These are phyloP conservation scores for Lophura swinhoii DNA, from an alignment of 2,797 vertebrate species.

Conservation along the genomic window DNA sequence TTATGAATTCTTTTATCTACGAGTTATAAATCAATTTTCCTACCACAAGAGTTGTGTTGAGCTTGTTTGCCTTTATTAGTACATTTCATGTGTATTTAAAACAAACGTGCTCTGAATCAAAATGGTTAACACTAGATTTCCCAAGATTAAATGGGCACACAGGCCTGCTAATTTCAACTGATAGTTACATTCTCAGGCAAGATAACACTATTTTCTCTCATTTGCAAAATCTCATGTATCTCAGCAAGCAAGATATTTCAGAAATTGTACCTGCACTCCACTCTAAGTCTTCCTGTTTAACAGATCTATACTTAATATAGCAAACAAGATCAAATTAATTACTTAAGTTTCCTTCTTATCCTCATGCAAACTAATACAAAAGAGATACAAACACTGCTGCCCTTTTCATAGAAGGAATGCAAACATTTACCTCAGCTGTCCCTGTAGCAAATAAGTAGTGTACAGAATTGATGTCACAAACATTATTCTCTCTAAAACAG, in stretches of 20 bases:
- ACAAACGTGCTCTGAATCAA: background rate
- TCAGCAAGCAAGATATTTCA: background rate
- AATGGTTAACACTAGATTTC: background rate
- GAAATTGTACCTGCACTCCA: background rate
- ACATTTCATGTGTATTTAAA: background rate
- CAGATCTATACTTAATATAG: background rate
- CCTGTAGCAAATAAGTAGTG: conserved; percentile 95
- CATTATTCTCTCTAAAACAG: conserved; percentile 88
- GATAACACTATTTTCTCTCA: background rate
- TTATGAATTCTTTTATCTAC: background rate
- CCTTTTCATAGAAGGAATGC: background rate
- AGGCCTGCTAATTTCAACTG: background rate
- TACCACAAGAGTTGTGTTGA: background rate
- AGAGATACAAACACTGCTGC: background rate
- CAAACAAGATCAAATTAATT: background rate
- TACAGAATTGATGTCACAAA: conserved; percentile 92
- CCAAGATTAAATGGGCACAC: background rate
- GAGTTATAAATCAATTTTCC: background rate
- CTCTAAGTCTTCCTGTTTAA: background rate
- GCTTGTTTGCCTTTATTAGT: too few relatives aligned
- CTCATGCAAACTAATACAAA: background rate
- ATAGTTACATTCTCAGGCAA: background rate
- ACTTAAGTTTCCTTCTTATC: background rate
- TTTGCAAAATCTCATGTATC: background rate
- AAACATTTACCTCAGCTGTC: conserved; percentile 86